Evolutionary conservation across 2,113 vertebrate species (phyloP), one percentile per base, ranked within the genome.

Genomic region (Ophthalmolycus amberensis): DNA sequence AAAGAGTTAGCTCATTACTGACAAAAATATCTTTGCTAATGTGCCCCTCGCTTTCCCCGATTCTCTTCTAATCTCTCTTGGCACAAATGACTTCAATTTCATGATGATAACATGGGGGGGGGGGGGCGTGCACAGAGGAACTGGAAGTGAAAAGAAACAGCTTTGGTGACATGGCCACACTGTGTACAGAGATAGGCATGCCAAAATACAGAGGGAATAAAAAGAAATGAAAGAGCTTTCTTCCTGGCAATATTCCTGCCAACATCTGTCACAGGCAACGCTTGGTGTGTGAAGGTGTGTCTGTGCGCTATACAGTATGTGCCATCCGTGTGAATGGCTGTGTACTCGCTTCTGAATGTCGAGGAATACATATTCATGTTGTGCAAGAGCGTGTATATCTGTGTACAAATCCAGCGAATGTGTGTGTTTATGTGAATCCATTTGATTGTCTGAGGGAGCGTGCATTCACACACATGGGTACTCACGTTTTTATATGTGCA

Each of bases 1-100:
- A 94, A 92, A 91, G 92, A 91, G 72, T 81, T 86, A 85, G 92
- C 94, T 95, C 94, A 95, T 95, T 95, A 95, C 88, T 90, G 91
- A 92, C 92, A 92, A 94, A 92, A 93, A 91, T 91, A 92, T 94
- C 87, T 88, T 88, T 90, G 89, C 92, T 93, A 90, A 93, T 93
- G 93, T 91, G 85, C 83, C 72, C 84, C 75, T 67, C 85, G 71
- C 89, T 83, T 88, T 85, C 88, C 83, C 85, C 70, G 62, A 42
- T 66, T 88, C 90, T 80, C 90, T 85, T 95, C 90, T 93, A 94
- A 95, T 96, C 92, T 94, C 50, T 71, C 79, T 90, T 93, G 93
- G 93, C 94, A 94, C 87, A 90, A 91, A 92, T 91, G 86, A 91
- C 90, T 95, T 93, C 84, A 91, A 90, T 92, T 91, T 88, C 83